Base-by-base conservation (phyloP, 2,797 vertebrate genomes). In the Rhynchotus rufescens region DNA sequence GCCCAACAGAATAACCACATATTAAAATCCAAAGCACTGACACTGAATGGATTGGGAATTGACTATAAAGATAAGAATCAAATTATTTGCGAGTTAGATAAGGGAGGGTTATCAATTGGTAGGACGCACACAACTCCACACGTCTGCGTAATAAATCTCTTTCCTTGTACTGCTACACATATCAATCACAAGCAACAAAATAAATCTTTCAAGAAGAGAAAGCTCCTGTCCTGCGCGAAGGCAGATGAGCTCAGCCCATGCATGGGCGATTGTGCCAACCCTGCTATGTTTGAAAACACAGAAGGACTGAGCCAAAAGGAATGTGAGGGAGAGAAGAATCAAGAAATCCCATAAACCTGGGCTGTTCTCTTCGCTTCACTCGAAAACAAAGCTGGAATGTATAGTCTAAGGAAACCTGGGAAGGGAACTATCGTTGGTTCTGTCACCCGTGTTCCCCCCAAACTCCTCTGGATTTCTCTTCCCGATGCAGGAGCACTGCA, bases 361-460 rank as follows among this genome's bases (percentile, higher is more conserved):
- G 15, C 42, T 34, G 13, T 51, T 84, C 49, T 66, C 26, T 85
- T 66, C 71, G 67, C 44, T 84, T 83, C 59, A 71, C 26, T 32
- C 36, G 54, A 83, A 86, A 72, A 56, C 82, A 78, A 78, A 87
- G 54, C 36, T 44, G 49, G 62, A 65, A 86, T 52, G 28, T 67
- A 87, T 40, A 10, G 47, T 54, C 80, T 86, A 57, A 52, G 32
- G 21, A 38, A 40, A 77, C 25, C 2, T 1, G 44, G 64, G 71
- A 64, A 90, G 90, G n/a, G 22, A 95, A 80, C 68, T 56, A 74
- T 80, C 15, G 6, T 90, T 77, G 92, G 30, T 79, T 82, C 57
- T 92, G 82, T 90, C 86, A 86, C 66, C 75, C 85, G 62, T n/a
- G 34, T 54, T 54, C 62, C 81, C 75, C 76, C 79, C 94, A 87